These are phyloP conservation scores for Zaprionus gabonicus DNA, from an alignment of 1,140 invertebrate genomes.

Conservation along the genomic window DNA sequence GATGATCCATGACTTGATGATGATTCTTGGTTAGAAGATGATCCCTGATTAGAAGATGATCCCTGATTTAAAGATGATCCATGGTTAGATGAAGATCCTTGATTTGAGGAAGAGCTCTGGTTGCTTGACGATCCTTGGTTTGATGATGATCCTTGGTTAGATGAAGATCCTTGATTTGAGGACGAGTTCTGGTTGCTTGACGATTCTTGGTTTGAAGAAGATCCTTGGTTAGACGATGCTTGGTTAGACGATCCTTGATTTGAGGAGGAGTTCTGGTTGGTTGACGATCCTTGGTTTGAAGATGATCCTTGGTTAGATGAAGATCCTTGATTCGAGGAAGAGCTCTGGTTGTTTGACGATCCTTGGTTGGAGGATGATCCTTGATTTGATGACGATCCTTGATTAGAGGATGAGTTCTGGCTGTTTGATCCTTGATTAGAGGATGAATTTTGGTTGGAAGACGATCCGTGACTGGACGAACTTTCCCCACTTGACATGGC, in stretches of 20 bases:
- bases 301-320: conserved; percentile 18
- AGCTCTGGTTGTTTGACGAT: conserved; percentile 33
- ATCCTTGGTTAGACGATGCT: conserved; percentile 31
- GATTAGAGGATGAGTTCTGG: conserved; percentile 37
- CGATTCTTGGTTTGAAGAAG: conserved; percentile 48
- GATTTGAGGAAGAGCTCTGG: conserved; percentile 44
- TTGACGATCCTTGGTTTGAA: conserved; percentile 38
- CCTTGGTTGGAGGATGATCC: conserved; percentile 47
- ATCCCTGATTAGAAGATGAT: conserved; percentile 29
- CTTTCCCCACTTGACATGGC: conserved; percentile 80
- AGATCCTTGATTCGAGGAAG: conserved; percentile 49
- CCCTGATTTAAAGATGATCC: conserved; percentile 40
- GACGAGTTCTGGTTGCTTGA: conserved; percentile 17
- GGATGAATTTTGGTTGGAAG: conserved; percentile 43
- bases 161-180: conserved; percentile 39
- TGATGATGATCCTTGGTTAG: conserved; percentile 42
- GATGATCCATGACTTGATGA: conserved; percentile 41
- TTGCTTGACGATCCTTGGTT: conserved; percentile 50
- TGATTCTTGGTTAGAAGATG: conserved; percentile 53
- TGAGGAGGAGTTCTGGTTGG: neutral
- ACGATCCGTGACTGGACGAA: conserved; percentile 37
- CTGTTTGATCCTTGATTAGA: conserved; percentile 49
- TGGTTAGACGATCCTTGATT: conserved; percentile 31
- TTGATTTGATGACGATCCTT: conserved; percentile 32
- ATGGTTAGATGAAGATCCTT: conserved; percentile 47